These are phyloP conservation scores for Metaphire vulgaris DNA, from an alignment of 1,140 invertebrate genomes.

Conservation along the genomic window DNA sequence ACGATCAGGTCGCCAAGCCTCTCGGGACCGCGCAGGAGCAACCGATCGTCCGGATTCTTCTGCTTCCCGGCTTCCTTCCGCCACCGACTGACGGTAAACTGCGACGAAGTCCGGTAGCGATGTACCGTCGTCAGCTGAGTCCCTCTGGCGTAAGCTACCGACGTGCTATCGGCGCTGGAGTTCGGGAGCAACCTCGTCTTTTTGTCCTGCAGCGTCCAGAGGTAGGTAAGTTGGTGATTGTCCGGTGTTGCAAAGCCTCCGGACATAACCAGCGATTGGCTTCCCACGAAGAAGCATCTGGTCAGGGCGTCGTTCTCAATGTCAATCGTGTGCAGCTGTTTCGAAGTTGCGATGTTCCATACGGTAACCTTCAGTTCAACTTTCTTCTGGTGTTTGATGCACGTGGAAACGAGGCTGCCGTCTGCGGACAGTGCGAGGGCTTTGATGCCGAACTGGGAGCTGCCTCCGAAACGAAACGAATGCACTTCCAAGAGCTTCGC, in stretches of 20 bases:
- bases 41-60: background rate
- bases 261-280: background rate
- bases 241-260: background rate
- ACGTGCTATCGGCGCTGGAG: background rate
- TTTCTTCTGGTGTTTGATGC: slow-evolving; percentile 17
- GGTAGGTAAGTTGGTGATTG: background rate
- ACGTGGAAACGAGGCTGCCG: background rate
- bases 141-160: background rate
- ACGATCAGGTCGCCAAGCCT: background rate
- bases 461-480: slow-evolving; percentile 23
- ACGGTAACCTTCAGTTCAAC: slow-evolving; percentile 9
- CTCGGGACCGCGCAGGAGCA: background rate
- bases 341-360: slow-evolving; percentile 1
- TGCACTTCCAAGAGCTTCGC: slow-evolving; percentile 16
- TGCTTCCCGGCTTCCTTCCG: background rate
- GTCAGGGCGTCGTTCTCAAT: slow-evolving; percentile 15
- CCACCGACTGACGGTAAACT: background rate
- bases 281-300: slow-evolving; percentile 15
- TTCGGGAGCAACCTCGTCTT: background rate
- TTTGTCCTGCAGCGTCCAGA: background rate
- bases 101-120: background rate
- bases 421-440: slow-evolving; percentile 18
- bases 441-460: slow-evolving; percentile 27
- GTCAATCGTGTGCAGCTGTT: slow-evolving; percentile 1
- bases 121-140: background rate